These are phyloP conservation scores for Centrocercus urophasianus DNA, from an alignment of 2,113 vertebrate genomes.

Conservation along the genomic window DNA sequence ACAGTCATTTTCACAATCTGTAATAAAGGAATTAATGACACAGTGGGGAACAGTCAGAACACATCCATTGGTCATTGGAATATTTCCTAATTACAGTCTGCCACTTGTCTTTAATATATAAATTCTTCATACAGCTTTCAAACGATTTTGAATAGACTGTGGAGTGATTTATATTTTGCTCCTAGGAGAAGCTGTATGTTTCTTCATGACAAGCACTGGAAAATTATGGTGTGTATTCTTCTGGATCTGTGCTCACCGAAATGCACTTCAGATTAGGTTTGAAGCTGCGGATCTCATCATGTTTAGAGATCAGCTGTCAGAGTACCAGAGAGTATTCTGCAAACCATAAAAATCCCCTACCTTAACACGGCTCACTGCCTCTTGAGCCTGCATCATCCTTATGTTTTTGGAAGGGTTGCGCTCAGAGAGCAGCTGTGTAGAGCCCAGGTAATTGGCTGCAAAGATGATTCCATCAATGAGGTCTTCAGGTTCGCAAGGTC, in stretches of 20 bases:
- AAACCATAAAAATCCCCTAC: constrained; percentile 65
- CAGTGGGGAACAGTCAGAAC: background rate
- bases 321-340: background rate
- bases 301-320: background rate
- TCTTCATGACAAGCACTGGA: background rate
- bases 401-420: constrained; percentile 99
- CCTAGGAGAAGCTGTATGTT: background rate
- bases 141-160: background rate
- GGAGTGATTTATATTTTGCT: background rate
- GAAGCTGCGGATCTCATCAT: background rate
- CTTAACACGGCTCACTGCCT: constrained; percentile 98
- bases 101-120: background rate
- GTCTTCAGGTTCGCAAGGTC: constrained; percentile 97
- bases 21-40: background rate
- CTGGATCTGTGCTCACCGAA: rapidly evolving
- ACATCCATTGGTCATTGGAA: background rate
- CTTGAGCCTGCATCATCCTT: constrained; percentile 98
- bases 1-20: background rate
- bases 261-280: background rate
- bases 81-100: background rate
- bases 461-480: constrained; percentile 99
- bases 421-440: constrained; percentile 96
- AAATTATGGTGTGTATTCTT: background rate
- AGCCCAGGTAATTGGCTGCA: constrained; percentile 98
- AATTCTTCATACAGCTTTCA: background rate